These are phyloP conservation scores for Phengaris arion DNA, from an alignment of 2,888 invertebrate species.

Conservation along the genomic window DNA sequence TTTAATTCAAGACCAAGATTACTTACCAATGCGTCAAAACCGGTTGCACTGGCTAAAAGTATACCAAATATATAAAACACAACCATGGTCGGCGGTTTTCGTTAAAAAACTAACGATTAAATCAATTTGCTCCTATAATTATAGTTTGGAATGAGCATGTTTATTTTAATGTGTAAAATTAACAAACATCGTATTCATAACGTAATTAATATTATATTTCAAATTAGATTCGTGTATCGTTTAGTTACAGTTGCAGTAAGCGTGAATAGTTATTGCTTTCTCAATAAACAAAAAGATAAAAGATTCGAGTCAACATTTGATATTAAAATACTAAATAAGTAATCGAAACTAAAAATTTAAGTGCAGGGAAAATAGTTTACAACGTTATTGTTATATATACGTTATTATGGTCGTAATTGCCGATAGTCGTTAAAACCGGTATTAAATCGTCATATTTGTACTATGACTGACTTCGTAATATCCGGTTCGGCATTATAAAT, in stretches of 20 bases:
- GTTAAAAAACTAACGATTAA: neutral
- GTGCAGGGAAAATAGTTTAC: too few relatives aligned
- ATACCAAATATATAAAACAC: slow-evolving; percentile 3
- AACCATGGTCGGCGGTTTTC: neutral
- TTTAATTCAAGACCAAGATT: too few relatives aligned
- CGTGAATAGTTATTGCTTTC: neutral
- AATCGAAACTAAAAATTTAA: too few relatives aligned
- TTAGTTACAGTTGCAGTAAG: neutral
- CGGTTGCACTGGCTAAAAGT: neutral
- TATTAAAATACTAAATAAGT: neutral
- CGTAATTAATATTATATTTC: neutral
- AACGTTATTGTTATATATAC: too few relatives aligned
- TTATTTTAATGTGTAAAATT: slow-evolving; percentile 1
- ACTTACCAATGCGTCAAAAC: neutral
- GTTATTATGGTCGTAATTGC: too few relatives aligned
- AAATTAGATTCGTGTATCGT: neutral
- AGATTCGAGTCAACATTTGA: neutral
- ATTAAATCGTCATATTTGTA: too few relatives aligned
- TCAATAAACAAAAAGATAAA: neutral
- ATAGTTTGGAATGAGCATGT: neutral
- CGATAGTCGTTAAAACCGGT: too few relatives aligned
- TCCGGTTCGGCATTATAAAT: too few relatives aligned
- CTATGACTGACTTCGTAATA: too few relatives aligned
- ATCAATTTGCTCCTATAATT: neutral
- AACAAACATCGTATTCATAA: neutral